These are phyloP conservation scores for Chloroceryle inda DNA, from an alignment of 2,797 vertebrate genomes.

Conservation along the genomic window DNA sequence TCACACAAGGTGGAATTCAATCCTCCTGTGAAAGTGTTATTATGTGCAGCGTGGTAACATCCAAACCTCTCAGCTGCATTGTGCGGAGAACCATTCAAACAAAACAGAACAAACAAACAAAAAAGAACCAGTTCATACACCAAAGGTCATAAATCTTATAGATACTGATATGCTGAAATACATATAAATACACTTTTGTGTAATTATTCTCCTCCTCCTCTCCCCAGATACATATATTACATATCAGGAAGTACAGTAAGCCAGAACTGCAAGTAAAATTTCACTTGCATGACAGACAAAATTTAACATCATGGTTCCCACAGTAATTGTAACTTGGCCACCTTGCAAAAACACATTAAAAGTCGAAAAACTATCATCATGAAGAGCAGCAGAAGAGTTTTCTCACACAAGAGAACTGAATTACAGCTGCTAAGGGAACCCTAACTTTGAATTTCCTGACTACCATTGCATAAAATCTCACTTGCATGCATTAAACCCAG, in stretches of 20 bases:
- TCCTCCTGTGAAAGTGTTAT: constrained; percentile 29
- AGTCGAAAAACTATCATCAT: constrained; percentile 52
- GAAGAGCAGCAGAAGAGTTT: constrained; percentile 54
- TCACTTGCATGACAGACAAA: constrained; percentile 33
- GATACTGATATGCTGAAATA: background rate
- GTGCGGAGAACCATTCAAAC: background rate
- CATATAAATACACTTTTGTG: background rate
- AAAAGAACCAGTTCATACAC: background rate
- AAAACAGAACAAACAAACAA: background rate
- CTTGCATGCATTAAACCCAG: background rate
- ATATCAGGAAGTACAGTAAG: constrained; percentile 41
- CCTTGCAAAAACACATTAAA: constrained; percentile 49
- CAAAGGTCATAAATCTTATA: background rate
- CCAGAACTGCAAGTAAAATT: constrained; percentile 44
- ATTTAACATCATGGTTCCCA: constrained; percentile 75
- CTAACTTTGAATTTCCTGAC: constrained; percentile 51
- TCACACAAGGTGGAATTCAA: background rate
- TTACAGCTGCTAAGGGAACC: constrained; percentile 64
- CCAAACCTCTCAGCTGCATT: background rate
- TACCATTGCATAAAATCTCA: constrained; percentile 20
- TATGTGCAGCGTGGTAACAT: background rate
- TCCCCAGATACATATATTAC: background rate
- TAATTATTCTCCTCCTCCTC: background rate
- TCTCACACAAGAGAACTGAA: background rate
- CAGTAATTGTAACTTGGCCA: constrained; percentile 68